Evolutionary conservation across 2,113 vertebrate species (phyloP).

Genomic region (Dasyprocta punctata): DNA sequence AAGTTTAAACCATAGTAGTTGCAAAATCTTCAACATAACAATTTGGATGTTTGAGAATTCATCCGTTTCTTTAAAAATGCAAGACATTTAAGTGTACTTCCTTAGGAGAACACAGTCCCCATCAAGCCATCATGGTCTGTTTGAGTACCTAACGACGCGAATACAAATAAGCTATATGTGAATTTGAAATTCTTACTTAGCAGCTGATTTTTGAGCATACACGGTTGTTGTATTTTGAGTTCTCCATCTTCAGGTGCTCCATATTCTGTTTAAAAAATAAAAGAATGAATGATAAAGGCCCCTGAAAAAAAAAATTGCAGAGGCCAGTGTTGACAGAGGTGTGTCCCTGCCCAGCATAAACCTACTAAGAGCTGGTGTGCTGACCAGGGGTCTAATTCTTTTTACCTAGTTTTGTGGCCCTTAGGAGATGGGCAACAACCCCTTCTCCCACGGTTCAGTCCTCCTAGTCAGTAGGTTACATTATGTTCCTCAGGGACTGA

Average conservation of each 20-base stretch:
- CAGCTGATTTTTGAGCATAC: constrained; percentile 93
- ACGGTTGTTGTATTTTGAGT: constrained; percentile 87
- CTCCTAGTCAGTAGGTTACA: background rate
- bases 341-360: background rate
- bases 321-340: background rate
- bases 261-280: constrained; percentile 87
- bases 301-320: rapidly evolving
- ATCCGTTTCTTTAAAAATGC: background rate
- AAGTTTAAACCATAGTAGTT: background rate
- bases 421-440: background rate
- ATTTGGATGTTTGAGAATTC: background rate
- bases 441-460: too few relatives aligned
- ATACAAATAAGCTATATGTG: background rate
- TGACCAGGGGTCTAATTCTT: background rate
- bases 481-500: background rate
- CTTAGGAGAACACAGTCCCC: background rate
- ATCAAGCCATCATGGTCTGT: background rate
- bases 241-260: constrained; percentile 94
- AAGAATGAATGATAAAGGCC: background rate
- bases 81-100: background rate
- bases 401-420: background rate
- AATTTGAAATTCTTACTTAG: constrained; percentile 90
- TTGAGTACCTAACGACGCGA: background rate
- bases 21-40: background rate
- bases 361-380: background rate